phyloP scores from a whole-genome alignment of 2,797 vertebrate genomes.

The Halcyon chelicuti region DNA sequence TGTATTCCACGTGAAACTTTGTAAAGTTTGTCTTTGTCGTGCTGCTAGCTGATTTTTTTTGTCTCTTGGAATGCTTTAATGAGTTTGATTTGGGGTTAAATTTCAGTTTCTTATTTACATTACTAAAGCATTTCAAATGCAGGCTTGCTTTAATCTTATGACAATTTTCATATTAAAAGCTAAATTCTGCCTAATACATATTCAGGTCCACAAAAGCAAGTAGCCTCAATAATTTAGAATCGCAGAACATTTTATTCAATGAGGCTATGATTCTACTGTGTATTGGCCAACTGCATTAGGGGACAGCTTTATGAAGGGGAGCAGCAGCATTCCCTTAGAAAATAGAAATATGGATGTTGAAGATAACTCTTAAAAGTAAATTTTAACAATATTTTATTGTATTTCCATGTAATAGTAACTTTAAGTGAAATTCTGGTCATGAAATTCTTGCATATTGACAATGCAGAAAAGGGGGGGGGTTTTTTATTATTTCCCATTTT shows the following conservation, averaged over 20 bases:
- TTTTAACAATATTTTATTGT: background rate
- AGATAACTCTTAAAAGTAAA: background rate
- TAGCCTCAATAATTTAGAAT: background rate
- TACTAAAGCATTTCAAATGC: background rate
- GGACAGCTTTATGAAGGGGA: background rate
- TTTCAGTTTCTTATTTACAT: background rate
- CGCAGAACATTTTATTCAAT: fast-evolving
- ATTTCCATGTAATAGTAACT: background rate
- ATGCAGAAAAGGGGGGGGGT: background rate
- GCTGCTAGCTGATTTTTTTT: background rate
- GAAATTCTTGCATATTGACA: background rate
- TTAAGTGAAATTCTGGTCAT: background rate
- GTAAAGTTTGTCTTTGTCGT: background rate
- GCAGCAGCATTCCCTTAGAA: background rate
- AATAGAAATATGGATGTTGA: background rate
- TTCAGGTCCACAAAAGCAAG: background rate
- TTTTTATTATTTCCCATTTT: background rate
- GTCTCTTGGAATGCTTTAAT: background rate
- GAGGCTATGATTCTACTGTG: background rate
- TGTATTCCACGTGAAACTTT: background rate
- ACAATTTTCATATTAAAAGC: background rate
- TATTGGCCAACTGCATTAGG: background rate
- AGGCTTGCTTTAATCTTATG: background rate
- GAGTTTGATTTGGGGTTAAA: background rate
- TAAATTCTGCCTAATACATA: background rate